phyloP scores from a whole-genome alignment of 1,140 invertebrate species.

The Sitodiplosis mosellana region DNA sequence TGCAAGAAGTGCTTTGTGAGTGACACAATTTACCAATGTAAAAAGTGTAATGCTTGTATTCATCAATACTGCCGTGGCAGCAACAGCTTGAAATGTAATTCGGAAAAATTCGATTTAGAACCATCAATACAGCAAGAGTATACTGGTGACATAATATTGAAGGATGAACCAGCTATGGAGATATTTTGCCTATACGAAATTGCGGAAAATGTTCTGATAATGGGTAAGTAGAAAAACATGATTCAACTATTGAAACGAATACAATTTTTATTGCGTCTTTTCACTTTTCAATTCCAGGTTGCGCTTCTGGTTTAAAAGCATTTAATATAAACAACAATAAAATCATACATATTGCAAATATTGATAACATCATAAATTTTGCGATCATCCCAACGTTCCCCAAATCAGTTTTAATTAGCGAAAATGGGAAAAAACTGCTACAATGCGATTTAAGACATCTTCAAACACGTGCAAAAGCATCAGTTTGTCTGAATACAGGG shows the following conservation, averaged over 20 bases:
- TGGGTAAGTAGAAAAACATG: constrained; percentile 1
- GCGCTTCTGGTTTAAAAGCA: constrained; percentile 19
- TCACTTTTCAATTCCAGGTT: constrained; percentile 10
- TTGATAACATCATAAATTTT: constrained; percentile 43
- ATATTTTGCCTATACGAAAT: constrained; percentile 18
- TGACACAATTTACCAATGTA: constrained; percentile 16
- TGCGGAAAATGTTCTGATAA: constrained; percentile 14
- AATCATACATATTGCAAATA: constrained; percentile 37
- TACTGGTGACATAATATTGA: neutral
- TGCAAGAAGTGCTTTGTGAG: constrained; percentile 14
- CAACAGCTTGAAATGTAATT: constrained; percentile 11
- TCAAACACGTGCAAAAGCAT: constrained; percentile 36
- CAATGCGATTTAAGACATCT: constrained; percentile 42
- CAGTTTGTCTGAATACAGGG: constrained; percentile 36
- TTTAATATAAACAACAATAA: constrained; percentile 16
- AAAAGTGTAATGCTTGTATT: constrained; percentile 16
- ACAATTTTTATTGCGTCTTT: too few relatives aligned
- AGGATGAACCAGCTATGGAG: neutral
- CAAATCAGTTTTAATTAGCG: constrained; percentile 44
- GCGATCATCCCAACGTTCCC: constrained; percentile 34
- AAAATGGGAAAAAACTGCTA: constrained; percentile 40
- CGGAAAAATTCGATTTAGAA: neutral
- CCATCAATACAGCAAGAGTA: neutral
- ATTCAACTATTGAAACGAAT: neutral
- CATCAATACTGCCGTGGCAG: constrained; percentile 17